Evolutionary conservation across 2,888 invertebrate species (phyloP).

Genomic region (Synanthedon formicaeformis): DNA sequence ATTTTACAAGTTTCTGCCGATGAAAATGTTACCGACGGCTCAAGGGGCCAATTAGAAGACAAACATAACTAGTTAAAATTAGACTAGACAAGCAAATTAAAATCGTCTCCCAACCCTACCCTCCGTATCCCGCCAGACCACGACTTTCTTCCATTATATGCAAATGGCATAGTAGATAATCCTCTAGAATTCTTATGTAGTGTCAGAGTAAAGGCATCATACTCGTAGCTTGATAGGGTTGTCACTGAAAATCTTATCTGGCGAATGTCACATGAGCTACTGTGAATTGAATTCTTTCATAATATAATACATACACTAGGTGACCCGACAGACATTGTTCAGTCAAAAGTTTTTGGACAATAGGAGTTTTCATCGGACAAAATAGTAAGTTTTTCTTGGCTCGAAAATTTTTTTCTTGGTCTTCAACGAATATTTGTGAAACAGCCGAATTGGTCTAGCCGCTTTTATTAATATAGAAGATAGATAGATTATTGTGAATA

Average conservation of each 20-base stretch:
- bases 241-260: not conserved
- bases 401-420: too few species aligned
- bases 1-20: not conserved
- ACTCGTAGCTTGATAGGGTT: conserved; percentile 10
- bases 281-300: too few species aligned
- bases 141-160: conserved; percentile 29
- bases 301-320: too few species aligned
- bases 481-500: too few species aligned
- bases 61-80: conserved; percentile 17
- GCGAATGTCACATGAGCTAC: too few species aligned
- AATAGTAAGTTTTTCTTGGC: too few species aligned
- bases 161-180: conserved; percentile 49
- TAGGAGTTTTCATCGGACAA: too few species aligned
- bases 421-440: too few species aligned
- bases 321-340: too few species aligned
- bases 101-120: conserved; percentile 5
- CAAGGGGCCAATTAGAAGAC: conserved; percentile 5
- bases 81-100: conserved; percentile 20
- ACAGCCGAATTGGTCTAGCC: too few species aligned
- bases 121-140: conserved; percentile 1
- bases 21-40: not conserved
- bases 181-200: conserved; percentile 11
- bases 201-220: conserved; percentile 5
- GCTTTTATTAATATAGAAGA: too few species aligned
- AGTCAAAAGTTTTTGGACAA: too few species aligned